phyloP scores from a whole-genome alignment of 2,888 invertebrate species.

The Melanchra persicariae region DNA sequence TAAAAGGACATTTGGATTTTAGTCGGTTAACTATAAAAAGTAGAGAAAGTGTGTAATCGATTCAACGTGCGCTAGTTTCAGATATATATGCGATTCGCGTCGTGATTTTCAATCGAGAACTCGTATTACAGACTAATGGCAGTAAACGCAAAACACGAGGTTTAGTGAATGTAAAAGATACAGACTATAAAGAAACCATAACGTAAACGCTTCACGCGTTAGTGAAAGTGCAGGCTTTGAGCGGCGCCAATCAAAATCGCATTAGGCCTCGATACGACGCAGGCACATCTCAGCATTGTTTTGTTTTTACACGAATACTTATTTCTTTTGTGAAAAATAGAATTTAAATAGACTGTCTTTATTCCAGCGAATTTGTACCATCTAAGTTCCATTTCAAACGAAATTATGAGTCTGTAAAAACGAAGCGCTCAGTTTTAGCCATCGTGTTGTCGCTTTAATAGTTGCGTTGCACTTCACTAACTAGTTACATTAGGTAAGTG shows the following conservation, averaged over 20 bases:
- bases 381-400: slow-evolving; percentile 2
- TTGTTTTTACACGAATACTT: slow-evolving; percentile 51
- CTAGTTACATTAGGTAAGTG: slow-evolving; percentile 31
- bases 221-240: slow-evolving; percentile 86
- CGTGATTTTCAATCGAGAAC: slow-evolving; percentile 65
- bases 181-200: slow-evolving; percentile 71
- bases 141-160: slow-evolving; percentile 64
- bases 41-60: slow-evolving; percentile 65
- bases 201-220: slow-evolving; percentile 74
- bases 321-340: slow-evolving; percentile 31
- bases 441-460: slow-evolving; percentile 46
- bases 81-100: slow-evolving; percentile 58
- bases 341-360: slow-evolving; percentile 41
- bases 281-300: slow-evolving; percentile 71
- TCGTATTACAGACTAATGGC: slow-evolving; percentile 60
- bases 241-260: slow-evolving; percentile 85
- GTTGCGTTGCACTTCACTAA: slow-evolving; percentile 48
- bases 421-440: slow-evolving; percentile 17
- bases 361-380: slow-evolving; percentile 12
- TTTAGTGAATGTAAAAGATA: slow-evolving; percentile 70
- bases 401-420: slow-evolving; percentile 4
- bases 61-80: slow-evolving; percentile 58
- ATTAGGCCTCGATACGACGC: slow-evolving; percentile 76
- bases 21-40: slow-evolving; percentile 45
- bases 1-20: slow-evolving; percentile 45